Evolutionary conservation across 2,888 invertebrate genomes (phyloP).

Genomic region (Nemapogon koenigi): DNA sequence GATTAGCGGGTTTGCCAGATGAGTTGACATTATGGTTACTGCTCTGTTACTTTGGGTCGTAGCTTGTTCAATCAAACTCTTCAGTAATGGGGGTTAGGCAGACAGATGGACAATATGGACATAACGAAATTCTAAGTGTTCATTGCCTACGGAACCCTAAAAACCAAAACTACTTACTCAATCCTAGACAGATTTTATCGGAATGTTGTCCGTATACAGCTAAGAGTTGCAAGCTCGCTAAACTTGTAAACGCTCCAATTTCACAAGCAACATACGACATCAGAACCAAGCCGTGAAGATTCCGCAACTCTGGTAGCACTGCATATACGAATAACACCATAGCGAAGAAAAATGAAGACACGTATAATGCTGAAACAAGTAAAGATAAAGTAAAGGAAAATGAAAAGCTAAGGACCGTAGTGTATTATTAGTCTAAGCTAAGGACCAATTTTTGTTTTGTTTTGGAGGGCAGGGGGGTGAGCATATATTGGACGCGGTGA

Average conservation of each 20-base stretch:
- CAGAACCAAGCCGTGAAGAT: conserved; percentile 30
- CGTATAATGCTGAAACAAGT: conserved; percentile 13
- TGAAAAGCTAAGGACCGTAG: too few relatives aligned
- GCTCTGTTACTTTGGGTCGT: too few relatives aligned
- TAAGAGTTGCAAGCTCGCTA: conserved; percentile 25
- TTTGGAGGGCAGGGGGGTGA: not conserved
- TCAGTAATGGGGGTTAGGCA: too few relatives aligned
- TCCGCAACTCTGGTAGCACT: conserved; percentile 30
- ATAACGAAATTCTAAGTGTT: too few relatives aligned
- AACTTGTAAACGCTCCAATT: conserved; percentile 27
- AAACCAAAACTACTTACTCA: conserved; percentile 37
- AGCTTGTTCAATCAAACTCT: too few relatives aligned
- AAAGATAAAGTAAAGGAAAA: too few relatives aligned
- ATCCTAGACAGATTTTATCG: conserved; percentile 18
- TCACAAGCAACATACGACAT: conserved; percentile 32
- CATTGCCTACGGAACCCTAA: too few relatives aligned
- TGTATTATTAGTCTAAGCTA: too few relatives aligned
- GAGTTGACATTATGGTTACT: too few relatives aligned
- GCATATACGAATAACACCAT: conserved; percentile 31
- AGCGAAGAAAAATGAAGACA: conserved; percentile 29
- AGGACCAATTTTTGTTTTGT: too few relatives aligned
- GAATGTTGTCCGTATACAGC: conserved; percentile 6
- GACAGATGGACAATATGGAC: too few relatives aligned
- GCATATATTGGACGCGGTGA: conserved; percentile 4
- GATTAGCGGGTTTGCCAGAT: too few relatives aligned